A percentile compares a stretch with the other conserved stretches of the same genome.
These are phyloP conservation scores for Folsomia manolachei DNA, from an alignment of 2,888 invertebrate genomes.

Conservation along the genomic window DNA sequence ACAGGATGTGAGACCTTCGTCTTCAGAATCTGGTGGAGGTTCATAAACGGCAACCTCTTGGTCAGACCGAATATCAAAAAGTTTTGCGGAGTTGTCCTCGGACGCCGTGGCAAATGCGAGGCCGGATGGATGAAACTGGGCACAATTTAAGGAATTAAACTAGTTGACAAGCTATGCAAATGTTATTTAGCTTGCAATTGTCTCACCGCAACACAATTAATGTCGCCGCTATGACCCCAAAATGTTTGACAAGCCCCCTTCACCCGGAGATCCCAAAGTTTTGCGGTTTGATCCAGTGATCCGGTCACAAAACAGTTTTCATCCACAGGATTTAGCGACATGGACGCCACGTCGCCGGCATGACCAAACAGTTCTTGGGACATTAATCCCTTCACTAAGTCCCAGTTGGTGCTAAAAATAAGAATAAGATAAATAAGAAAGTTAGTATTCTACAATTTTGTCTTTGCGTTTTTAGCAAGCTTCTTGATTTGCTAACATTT, in stretches of 20 bases:
- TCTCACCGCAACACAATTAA: constrained; percentile 83
- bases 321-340: constrained; percentile 76
- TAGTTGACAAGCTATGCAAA: too few relatives aligned
- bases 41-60: constrained; percentile 65
- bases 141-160: neutral
- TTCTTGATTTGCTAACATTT: too few relatives aligned
- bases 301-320: constrained; percentile 77
- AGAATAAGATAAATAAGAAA: constrained; percentile 1
- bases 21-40: constrained; percentile 51
- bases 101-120: constrained; percentile 81
- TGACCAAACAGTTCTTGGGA: constrained; percentile 78
- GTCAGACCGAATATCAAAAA: constrained; percentile 84
- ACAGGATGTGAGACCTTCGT: constrained; percentile 75
- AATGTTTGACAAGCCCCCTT: constrained; percentile 81
- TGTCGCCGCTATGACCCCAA: constrained; percentile 84
- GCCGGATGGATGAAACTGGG: constrained; percentile 78
- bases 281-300: constrained; percentile 83
- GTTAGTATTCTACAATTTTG: neutral
- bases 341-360: constrained; percentile 82
- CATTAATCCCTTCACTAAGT: constrained; percentile 75
- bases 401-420: constrained; percentile 76
- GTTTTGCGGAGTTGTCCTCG: constrained; percentile 83
- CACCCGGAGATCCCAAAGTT: constrained; percentile 83
- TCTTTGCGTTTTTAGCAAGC: constrained; percentile 39
- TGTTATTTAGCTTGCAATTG: too few relatives aligned